Conservation (phyloP, 2,113 vertebrate species). For the Tretioscincus oriximinensis region DNA sequence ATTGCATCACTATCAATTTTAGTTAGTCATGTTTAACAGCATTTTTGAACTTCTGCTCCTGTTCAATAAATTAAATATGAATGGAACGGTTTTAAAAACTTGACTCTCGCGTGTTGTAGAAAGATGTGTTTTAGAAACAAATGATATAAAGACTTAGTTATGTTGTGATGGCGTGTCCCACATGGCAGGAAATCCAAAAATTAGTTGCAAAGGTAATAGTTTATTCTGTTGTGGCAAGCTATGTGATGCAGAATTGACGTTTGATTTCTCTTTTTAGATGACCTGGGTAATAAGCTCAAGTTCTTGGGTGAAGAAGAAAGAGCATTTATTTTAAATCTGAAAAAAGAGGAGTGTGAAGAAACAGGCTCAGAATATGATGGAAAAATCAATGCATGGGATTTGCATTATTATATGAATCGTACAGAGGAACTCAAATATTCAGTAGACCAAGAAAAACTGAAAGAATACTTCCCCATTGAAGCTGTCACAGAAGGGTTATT, state of each 20-base stretch:
- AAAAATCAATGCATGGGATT: constrained; percentile 91
- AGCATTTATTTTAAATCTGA: constrained; percentile 83
- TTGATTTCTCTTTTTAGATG: constrained; percentile 71
- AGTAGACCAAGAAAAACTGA: constrained; percentile 90
- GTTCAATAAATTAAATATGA: background rate
- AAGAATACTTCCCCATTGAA: constrained; percentile 90
- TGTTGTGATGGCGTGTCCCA: too few species aligned
- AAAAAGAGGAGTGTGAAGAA: constrained; percentile 86
- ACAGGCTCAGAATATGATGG: constrained; percentile 79
- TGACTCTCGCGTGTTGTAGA: too few species aligned
- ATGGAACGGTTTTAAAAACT: background rate
- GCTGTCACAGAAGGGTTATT: constrained; percentile 88
- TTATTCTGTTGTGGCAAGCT: background rate
- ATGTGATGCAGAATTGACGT: background rate
- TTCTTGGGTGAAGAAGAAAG: constrained; percentile 84
- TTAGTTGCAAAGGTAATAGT: too few species aligned
- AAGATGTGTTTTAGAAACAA: background rate
- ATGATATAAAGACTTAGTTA: too few species aligned
- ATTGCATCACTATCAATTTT: background rate
- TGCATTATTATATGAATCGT: constrained; percentile 91
- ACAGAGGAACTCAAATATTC: constrained; percentile 90
- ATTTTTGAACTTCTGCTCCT: background rate
- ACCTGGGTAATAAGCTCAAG: constrained; percentile 84
- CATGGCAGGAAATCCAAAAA: too few species aligned
- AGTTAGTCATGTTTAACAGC: background rate